Conservation (phyloP, 1,140 invertebrate species). For the Paraescarpia echinospica region DNA sequence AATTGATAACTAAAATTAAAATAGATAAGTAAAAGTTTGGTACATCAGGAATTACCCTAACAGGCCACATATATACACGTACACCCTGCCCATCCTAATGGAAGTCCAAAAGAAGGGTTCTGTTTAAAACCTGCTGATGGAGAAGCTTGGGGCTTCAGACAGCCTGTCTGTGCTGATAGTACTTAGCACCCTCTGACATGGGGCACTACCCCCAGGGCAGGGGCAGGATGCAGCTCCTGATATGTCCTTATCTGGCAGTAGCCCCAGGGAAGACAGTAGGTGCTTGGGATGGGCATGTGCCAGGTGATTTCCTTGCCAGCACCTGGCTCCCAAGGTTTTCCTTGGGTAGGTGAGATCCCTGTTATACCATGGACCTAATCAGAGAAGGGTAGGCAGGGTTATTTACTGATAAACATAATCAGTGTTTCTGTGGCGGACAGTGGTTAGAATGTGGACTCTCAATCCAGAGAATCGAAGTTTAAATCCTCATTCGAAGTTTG, state of each 20-base stretch:
- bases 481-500: too few species aligned
- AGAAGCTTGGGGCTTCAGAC: neutral
- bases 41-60: too few species aligned
- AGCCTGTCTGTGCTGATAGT: neutral
- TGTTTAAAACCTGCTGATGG: neutral
- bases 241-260: neutral
- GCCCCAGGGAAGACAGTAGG: neutral
- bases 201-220: neutral
- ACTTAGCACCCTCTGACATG: neutral
- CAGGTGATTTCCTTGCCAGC: neutral
- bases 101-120: neutral
- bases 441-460: too few species aligned
- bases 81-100: neutral
- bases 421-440: neutral
- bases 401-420: neutral
- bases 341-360: neutral
- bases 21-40: too few species aligned
- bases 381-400: neutral
- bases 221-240: neutral
- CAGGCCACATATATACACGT: neutral
- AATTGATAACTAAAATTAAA: too few species aligned
- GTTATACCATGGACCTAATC: neutral
- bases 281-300: neutral
- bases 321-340: neutral
- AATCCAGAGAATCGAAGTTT: too few species aligned